Evolutionary conservation across 92 coral and sea anemone genomes (phyloP), one percentile per base, ranked within the genome.

Genomic region (Siderastrea radians): DNA sequence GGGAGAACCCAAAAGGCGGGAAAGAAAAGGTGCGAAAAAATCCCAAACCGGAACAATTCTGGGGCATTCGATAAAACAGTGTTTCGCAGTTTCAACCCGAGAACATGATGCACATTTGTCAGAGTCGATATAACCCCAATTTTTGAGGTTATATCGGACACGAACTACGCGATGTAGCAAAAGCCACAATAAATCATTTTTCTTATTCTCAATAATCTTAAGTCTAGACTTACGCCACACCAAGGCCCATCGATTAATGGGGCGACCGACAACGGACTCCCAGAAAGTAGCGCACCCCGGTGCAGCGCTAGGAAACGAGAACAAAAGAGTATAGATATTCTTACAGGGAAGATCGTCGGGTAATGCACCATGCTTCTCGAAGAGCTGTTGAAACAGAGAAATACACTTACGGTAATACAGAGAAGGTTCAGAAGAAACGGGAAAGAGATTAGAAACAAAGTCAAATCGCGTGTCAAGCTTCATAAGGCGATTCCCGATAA

Each of bases 1-100:
- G n/a, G 38, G 66, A 54, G 4, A 2, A 7, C 1, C 6, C 8
- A 60, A 19, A 1, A 75, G 17, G 1, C 2, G 4, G 44, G 49
- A 2, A 6, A 75, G 7, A 55, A 53, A 0, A 12, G 80, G 80
- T 2, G 80, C 4, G 49, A 75, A 75, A 45, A 49, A 12, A 0
- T 55, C 47, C 91, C 91, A 87, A 2, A 81, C 76, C 8, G 3
- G 43, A 1, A 16, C 19, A 1, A 68, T 72, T 0, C 84, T 8
- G 14, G 73, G 63, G 46, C 90, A 86, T n/a, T 5, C 26, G 47
- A 87, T 38, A 12, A 87, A 87, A 61, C 87, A 87, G 49, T 87
- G 91, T 10, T n/a, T n/a, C n/a, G n/a, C n/a, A n/a, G n/a, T n/a
- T n/a, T n/a, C n/a, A n/a, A n/a, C n/a, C n/a, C n/a, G 1, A 1